phyloP scores from a whole-genome alignment of 2,113 vertebrate species.

The Gambusia affinis region DNA sequence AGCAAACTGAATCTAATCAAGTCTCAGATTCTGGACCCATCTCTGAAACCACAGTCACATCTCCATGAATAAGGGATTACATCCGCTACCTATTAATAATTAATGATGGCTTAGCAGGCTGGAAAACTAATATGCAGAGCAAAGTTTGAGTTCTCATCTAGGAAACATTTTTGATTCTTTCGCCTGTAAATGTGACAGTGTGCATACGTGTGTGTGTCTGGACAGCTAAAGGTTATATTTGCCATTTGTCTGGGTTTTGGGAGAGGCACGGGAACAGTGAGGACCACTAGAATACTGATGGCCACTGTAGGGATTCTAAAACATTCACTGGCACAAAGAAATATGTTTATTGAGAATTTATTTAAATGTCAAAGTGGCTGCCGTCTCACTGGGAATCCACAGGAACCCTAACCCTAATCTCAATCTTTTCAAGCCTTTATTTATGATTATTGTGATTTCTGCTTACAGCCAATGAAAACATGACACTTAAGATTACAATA shows the following conservation, averaged over 20 bases:
- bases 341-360: constrained; percentile 33
- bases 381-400: constrained; percentile 13
- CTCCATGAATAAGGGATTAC: constrained; percentile 36
- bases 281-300: constrained; percentile 55
- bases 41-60: constrained; percentile 41
- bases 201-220: constrained; percentile 42
- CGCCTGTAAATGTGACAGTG: constrained; percentile 18
- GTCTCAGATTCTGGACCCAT: neutral
- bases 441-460: too few relatives aligned
- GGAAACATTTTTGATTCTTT: constrained; percentile 22
- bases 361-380: constrained; percentile 53
- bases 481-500: too few relatives aligned
- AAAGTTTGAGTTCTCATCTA: constrained; percentile 34
- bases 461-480: too few relatives aligned
- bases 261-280: constrained; percentile 28
- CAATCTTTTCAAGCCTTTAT: too few relatives aligned
- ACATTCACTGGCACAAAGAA: constrained; percentile 2
- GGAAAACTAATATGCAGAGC: neutral
- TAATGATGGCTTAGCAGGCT: neutral
- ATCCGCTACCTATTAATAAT: constrained; percentile 42
- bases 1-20: neutral
- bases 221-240: constrained; percentile 73
- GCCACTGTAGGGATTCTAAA: constrained; percentile 5
- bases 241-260: constrained; percentile 63
- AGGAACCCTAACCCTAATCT: too few relatives aligned